These are phyloP conservation scores for Corythoichthys intestinalis DNA, from an alignment of 2,113 vertebrate species.

Conservation along the genomic window DNA sequence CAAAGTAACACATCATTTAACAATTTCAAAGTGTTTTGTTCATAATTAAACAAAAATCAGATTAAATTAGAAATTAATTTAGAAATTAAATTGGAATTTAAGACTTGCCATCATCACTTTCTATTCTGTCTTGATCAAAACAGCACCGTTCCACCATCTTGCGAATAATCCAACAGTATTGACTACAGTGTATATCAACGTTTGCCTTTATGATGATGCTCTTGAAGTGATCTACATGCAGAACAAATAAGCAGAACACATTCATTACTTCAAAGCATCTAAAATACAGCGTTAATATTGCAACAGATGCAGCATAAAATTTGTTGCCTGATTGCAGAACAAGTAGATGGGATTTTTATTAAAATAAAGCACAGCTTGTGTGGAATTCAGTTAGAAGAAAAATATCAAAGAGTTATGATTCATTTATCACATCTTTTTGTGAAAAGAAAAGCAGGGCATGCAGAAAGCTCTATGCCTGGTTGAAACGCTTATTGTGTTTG, in stretches of 20 bases:
- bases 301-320: conserved; percentile 35
- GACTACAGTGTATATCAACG: neutral
- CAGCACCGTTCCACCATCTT: too few relatives aligned
- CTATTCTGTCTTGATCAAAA: too few relatives aligned
- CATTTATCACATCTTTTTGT: conserved; percentile 43
- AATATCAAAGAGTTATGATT: conserved; percentile 42
- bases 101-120: too few relatives aligned
- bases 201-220: conserved; percentile 12
- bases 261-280: conserved; percentile 8
- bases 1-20: too few relatives aligned
- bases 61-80: too few relatives aligned
- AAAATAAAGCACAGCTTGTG: conserved; percentile 35
- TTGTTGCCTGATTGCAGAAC: conserved; percentile 35
- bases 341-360: conserved; percentile 29
- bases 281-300: conserved; percentile 35
- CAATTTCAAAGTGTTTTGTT: too few relatives aligned
- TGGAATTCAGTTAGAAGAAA: conserved; percentile 54
- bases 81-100: too few relatives aligned
- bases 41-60: too few relatives aligned
- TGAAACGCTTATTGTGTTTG: conserved; percentile 18
- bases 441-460: conserved; percentile 11
- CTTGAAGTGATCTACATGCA: neutral
- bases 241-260: conserved; percentile 10
- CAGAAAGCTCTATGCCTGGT: neutral
- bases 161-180: too few relatives aligned